Evolutionary conservation across 2,888 invertebrate genomes (phyloP), one percentile per base, ranked within the genome.

Genomic region (Caenorhabditis sulstoni): DNA sequence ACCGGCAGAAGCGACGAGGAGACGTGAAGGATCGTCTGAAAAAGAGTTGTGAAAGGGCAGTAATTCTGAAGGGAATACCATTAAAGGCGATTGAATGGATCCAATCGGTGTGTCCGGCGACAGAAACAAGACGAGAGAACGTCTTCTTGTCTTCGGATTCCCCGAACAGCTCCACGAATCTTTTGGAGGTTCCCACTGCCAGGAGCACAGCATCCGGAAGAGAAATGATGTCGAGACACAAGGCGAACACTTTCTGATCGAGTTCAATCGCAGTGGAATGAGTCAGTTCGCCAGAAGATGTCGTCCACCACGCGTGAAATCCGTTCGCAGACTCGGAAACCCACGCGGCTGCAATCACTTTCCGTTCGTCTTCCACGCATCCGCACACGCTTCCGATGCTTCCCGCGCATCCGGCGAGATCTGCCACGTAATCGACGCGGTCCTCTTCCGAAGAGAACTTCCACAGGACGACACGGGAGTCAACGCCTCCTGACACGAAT

Each of bases 51-150:
- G n/a, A 37, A 29, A 29, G 4, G 29, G 29, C 29, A 29, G n/a
- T n/a, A n/a, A n/a, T n/a, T n/a, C n/a, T n/a, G n/a, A n/a, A n/a
- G 29, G 29, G 3, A 29, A 5, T 16, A 86, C 86, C 81, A 55
- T 86, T 84, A 45, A 87, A 87, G 16, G 84, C 77, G 9, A 87
- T 73, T 0, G 86, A 81, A 62, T 86, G 84, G 45, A 85, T 82
- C 87, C 87, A 87, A 70, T 85, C 86, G 7, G 80, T 78, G 61
- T 86, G 85, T 18, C 84, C 86, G 11, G 81, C 73, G 3, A 87
- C 78, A 1, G 71, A 74, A 44, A 86, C 41, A 7, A 75, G 62
- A 20, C 49, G 70, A 11, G 37, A 53, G 50, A 85, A 83, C 11
- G 45, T 7, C 37, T 71, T 68, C 29, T 47, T 45, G 18, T 65